Evolutionary conservation across 1,140 invertebrate genomes (phyloP), one percentile per base, ranked within the genome.

Genomic region (Eulimnadia texana): DNA sequence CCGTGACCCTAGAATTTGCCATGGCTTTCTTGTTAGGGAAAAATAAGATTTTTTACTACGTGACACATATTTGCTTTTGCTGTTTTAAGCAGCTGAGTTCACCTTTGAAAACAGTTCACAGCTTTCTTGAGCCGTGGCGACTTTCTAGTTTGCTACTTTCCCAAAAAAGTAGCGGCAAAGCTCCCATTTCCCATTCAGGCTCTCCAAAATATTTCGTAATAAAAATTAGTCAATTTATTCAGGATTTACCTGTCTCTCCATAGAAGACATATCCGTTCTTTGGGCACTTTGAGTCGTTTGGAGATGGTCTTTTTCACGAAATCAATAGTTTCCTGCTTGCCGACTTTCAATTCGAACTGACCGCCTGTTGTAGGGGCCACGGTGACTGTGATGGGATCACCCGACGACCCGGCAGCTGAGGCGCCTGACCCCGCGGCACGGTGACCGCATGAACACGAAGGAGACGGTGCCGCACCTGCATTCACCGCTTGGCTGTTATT

Each of bases 221-320:
- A n/a, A n/a, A n/a, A n/a, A n/a, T n/a, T n/a, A n/a, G n/a, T n/a
- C n/a, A n/a, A n/a, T n/a, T n/a, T 47, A 16, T 6, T 6, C 13
- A 51, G 19, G 6, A 69, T 70, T 66, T 74, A 93, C 91, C 88
- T 91, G 76, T 95, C 89, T 67, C 87, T 82, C 75, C 92, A 85
- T 61, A 95, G 79, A 68, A 95, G 78, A 73, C 88, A 90, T 74
- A 94, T 92, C 70, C 88, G 82, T 76, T 93, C 89, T 75, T 91
- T 91, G 65, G 86, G 83, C 70, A 94, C 86, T 80, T 90, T 91
- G 62, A 93, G 78, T 72, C 84, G 85, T 74, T 91, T 90, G n/a
- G 90, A 90, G 67, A 94, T 86, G 53, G 87, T 79, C 75, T 90
- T 90, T 74, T 93, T 93, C 16, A 94, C 79, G 71, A 85, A 86